These are phyloP conservation scores for Phorcus lineatus DNA, from an alignment of 2,888 invertebrate genomes.

Conservation along the genomic window DNA sequence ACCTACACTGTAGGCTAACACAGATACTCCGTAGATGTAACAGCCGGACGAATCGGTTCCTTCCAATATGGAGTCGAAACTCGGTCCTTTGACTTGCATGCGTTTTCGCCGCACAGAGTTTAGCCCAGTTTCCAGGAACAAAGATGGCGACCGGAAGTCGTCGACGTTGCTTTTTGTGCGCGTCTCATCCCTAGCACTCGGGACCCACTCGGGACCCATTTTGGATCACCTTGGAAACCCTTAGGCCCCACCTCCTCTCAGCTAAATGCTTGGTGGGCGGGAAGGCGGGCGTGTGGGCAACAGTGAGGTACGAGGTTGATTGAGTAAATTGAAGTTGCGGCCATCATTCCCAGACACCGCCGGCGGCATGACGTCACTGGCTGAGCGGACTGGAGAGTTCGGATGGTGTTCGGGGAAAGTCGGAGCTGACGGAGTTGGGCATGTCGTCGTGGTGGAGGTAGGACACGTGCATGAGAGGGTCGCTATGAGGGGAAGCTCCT, in stretches of 20 bases:
- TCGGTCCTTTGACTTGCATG: neutral
- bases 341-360: neutral
- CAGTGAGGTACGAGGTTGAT: conserved; percentile 21
- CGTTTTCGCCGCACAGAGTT: neutral
- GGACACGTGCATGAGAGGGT: conserved; percentile 27
- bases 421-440: conserved; percentile 64
- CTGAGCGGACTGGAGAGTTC: conserved; percentile 70
- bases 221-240: too few relatives aligned
- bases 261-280: too few relatives aligned
- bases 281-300: neutral
- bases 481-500: conserved; percentile 48
- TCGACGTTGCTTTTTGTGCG: too few relatives aligned
- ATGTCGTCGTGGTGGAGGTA: conserved; percentile 45
- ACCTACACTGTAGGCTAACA: conserved; percentile 19
- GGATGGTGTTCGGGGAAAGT: conserved; percentile 65
- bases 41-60: neutral
- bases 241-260: too few relatives aligned
- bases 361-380: conserved; percentile 48
- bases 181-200: too few relatives aligned
- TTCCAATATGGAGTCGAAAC: neutral
- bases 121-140: conserved; percentile 4
- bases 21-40: conserved; percentile 3
- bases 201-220: too few relatives aligned
- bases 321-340: neutral
- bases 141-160: too few relatives aligned